Percentiles rank a stretch among this genome's conserved stretches.
Evolutionary conservation across 1,140 invertebrate genomes (phyloP).

Genomic region (Eubasilissa regina): DNA sequence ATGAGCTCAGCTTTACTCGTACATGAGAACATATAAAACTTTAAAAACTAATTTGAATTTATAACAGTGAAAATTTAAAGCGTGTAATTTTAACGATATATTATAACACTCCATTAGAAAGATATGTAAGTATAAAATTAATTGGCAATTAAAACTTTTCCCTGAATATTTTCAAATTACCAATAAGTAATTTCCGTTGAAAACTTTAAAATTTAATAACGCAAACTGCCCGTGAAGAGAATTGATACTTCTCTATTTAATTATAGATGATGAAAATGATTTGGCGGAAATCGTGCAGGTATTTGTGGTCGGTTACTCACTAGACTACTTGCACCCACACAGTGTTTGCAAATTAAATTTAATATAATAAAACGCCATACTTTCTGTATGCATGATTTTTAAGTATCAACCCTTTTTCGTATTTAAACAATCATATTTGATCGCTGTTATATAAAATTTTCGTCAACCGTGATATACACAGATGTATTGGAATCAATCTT

Average conservation of each 20-base stretch:
- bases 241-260: background rate
- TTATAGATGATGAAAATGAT: background rate
- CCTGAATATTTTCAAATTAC: background rate
- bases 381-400: too few species aligned
- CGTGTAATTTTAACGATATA: background rate
- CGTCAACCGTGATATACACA: too few species aligned
- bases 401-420: too few species aligned
- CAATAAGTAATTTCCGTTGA: conserved; percentile 17
- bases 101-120: background rate
- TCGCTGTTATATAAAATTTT: too few species aligned
- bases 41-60: background rate
- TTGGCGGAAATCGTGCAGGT: too few species aligned
- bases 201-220: conserved; percentile 4
- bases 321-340: too few species aligned
- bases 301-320: too few species aligned
- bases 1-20: too few species aligned
- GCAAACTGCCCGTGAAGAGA: background rate
- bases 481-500: too few species aligned
- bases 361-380: too few species aligned
- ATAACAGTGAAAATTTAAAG: background rate
- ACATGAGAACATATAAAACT: background rate
- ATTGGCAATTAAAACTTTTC: conserved; percentile 38
- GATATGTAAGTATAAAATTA: background rate
- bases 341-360: too few species aligned
- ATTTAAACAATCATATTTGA: too few species aligned